Percentiles rank a stretch among this genome's conserved stretches.
phyloP scores from a whole-genome alignment of 2,797 vertebrate species.

The Halcyon badia region DNA sequence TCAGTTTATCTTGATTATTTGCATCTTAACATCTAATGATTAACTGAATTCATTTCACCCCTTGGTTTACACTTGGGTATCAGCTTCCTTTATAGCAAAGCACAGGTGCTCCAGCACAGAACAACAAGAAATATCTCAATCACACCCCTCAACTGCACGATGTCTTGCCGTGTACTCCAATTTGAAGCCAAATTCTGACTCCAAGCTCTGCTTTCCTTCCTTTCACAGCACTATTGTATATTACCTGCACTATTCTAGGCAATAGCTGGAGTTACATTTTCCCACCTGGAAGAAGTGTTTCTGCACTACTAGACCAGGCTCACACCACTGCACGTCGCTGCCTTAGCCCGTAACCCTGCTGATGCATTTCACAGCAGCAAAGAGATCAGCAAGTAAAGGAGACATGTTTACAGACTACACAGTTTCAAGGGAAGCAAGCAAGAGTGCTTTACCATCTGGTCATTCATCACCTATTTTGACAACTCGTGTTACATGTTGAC shows the following conservation, averaged over 20 bases:
- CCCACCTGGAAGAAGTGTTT: neutral
- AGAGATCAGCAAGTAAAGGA: neutral
- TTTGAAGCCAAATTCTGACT: neutral
- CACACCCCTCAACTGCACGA: neutral
- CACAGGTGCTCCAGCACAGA: neutral
- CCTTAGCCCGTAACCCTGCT: neutral
- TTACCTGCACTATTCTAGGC: neutral
- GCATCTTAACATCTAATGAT: neutral
- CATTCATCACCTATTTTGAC: conserved; percentile 7
- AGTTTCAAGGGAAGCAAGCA: neutral
- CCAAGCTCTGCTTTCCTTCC: neutral
- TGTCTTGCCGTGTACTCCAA: neutral
- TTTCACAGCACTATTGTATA: neutral
- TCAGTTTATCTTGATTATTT: neutral
- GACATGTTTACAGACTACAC: neutral
- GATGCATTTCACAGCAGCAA: neutral
- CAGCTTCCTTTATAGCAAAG: neutral
- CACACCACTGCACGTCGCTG: neutral
- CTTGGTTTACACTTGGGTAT: neutral
- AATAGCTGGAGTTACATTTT: neutral
- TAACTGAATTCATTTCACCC: neutral
- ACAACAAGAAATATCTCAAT: neutral
- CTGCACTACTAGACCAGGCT: neutral
- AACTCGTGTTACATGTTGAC: neutral
- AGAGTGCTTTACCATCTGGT: neutral